Evolutionary conservation across 2,113 vertebrate species (phyloP).

Genomic region (Enhydra lutris): DNA sequence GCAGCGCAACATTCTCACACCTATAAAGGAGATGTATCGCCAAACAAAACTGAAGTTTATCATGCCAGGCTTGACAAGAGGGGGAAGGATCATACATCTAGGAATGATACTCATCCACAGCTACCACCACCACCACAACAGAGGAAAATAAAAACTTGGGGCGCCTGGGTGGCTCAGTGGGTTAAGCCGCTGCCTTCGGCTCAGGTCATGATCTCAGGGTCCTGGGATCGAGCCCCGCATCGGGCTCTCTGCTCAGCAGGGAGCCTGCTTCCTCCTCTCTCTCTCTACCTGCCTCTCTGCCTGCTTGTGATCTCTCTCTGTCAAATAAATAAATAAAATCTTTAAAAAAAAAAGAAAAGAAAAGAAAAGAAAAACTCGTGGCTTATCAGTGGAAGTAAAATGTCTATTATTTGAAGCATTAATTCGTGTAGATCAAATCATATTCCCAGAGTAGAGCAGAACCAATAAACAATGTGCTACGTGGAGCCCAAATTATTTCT

Average conservation of each 20-base stretch:
- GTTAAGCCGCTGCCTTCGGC: too few relatives aligned
- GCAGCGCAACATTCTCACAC: neutral
- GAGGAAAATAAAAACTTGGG: neutral
- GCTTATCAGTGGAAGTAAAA: neutral
- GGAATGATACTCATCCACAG: neutral
- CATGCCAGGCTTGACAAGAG: neutral
- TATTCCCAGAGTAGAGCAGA: neutral
- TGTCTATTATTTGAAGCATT: neutral
- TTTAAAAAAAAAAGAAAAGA: neutral
- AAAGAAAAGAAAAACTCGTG: neutral
- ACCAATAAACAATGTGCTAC: neutral
- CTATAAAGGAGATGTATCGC: neutral
- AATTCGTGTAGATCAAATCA: neutral
- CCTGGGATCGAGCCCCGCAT: too few relatives aligned
- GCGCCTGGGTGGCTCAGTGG: too few relatives aligned
- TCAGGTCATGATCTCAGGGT: too few relatives aligned
- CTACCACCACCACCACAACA: neutral
- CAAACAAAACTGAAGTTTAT: conserved; percentile 7
- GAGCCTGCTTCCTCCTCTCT: too few relatives aligned
- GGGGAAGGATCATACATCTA: neutral
- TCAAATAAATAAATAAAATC: too few relatives aligned
- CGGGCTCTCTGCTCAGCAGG: too few relatives aligned
- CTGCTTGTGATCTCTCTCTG: too few relatives aligned
- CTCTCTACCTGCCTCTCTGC: too few relatives aligned
- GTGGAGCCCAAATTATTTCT: neutral